Evolutionary conservation across 2,113 vertebrate genomes (phyloP).

Genomic region (Mus musculus): GRCm39 chr19:6274001-6274500

Average conservation of each 20-base stretch:
- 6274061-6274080: background rate
- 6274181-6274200: background rate
- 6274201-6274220: background rate
- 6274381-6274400: background rate
- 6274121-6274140: background rate
- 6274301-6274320: slow-evolving; percentile 64
- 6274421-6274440: background rate
- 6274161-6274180: background rate
- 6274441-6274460: background rate
- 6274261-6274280: slow-evolving; percentile 32
- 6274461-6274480: background rate
- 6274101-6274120: background rate
- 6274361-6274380: background rate
- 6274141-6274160: background rate
- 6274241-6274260: slow-evolving; percentile 29
- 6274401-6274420: too few species aligned
- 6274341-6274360: background rate
- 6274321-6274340: slow-evolving; percentile 58
- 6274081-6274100: background rate
- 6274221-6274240: background rate
- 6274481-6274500: background rate
- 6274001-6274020: background rate
- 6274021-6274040: background rate
- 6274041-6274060: too few species aligned
- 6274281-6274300: slow-evolving; percentile 58